Conservation (phyloP, 2,888 invertebrate genomes). For the Drosophila aldrichi region DNA sequence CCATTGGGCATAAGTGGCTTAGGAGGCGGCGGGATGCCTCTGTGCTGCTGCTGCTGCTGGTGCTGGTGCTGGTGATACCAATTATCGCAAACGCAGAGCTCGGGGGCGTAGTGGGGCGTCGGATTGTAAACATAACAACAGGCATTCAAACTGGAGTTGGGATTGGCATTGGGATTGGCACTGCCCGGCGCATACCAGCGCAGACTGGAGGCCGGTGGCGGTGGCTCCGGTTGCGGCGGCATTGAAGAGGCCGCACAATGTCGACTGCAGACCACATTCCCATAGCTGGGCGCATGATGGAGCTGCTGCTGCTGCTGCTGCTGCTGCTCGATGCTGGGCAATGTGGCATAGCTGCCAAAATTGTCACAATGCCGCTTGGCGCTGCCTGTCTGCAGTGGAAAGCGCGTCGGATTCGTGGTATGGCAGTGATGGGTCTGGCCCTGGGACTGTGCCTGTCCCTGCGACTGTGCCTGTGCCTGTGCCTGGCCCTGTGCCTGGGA, state of each 20-base stretch:
- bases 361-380: slow-evolving; percentile 71
- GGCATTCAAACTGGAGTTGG: slow-evolving; percentile 55
- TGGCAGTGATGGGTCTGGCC: slow-evolving; percentile 56
- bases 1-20: slow-evolving; percentile 72
- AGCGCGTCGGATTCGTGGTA: slow-evolving; percentile 54
- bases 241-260: slow-evolving; percentile 40
- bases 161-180: slow-evolving; percentile 38
- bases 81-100: slow-evolving; percentile 74
- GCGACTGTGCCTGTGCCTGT: background rate
- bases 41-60: slow-evolving; percentile 43
- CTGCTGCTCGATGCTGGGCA: slow-evolving; percentile 65
- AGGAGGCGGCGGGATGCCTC: slow-evolving; percentile 35
- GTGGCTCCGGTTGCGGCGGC: background rate
- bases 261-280: slow-evolving; percentile 48
- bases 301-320: slow-evolving; percentile 51
- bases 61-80: slow-evolving; percentile 67
- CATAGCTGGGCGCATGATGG: slow-evolving; percentile 52
- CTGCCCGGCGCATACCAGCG: slow-evolving; percentile 45
- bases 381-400: slow-evolving; percentile 48
- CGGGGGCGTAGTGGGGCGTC: slow-evolving; percentile 57
- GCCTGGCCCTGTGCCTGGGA: slow-evolving; percentile 21
- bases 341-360: slow-evolving; percentile 79
- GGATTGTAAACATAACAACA: slow-evolving; percentile 78
- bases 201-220: slow-evolving; percentile 12
- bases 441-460: slow-evolving; percentile 34